Base-by-base conservation (phyloP, 2,888 invertebrate genomes). In the Dryococelus australis region DNA sequence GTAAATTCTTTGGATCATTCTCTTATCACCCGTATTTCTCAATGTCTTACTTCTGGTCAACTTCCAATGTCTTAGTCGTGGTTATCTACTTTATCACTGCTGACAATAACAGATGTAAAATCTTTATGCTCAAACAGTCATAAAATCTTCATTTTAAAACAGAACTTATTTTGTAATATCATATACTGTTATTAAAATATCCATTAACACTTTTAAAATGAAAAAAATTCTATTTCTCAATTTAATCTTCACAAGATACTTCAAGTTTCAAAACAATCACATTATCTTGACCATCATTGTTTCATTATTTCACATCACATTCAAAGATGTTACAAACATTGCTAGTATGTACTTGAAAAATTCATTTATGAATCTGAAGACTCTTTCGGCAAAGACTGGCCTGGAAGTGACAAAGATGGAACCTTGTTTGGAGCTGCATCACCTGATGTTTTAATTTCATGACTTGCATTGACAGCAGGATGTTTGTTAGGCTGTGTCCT, bases 21-120 rank as follows among this genome's bases (percentile, higher is more conserved):
- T 65, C 65, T 35, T 65, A 65, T 65, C 65, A 65, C 65, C 65
- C 65, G 65, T 65, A 65, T 65, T 65, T 65, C 65, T n/a, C 65
- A n/a, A 16, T 65, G 65, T 65, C 65, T 65, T 65, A 5, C 9
- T 47, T 12, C 8, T 65, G 65, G 65, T 65, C 6, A 16, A 65
- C 65, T 65, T 35, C 35, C 65, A n/a, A 16, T 65, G 65, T 65
- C 24, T 65, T 65, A 8, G 47, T 47, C 47, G 16, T 65, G 65
- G 65, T 65, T n/a, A 16, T 12, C 65, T 65, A 65, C 65, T 65
- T 65, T 8, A 65, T 65, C 65, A 65, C 65, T 65, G 10, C 16
- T 65, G 24, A 65, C n/a, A 65, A 51, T 51, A 51, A 51, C 51
- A 65, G 65, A 8, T 20, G 24, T 65, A 65, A 16, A 65, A 20